A percentile compares a stretch with the other conserved stretches of the same genome.
phyloP scores from a whole-genome alignment of 1,140 invertebrate genomes.

The Zelostemma sp. region DNA sequence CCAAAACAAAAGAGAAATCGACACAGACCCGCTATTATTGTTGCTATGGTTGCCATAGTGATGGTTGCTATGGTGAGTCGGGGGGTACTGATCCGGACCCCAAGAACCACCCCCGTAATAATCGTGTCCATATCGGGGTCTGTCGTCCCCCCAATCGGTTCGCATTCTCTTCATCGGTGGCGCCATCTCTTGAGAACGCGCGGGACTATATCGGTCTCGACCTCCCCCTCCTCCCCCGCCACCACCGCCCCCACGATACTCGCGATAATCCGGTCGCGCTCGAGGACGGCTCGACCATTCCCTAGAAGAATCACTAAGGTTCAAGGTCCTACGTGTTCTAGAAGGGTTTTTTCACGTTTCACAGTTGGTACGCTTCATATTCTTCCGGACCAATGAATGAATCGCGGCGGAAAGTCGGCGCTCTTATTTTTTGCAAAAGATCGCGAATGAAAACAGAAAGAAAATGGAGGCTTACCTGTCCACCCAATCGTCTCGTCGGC shows the following conservation, averaged over 20 bases:
- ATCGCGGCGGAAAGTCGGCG: no score
- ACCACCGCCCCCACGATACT: conserved; percentile 74
- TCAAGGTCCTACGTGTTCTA: conserved; percentile 13
- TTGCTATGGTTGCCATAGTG: conserved; percentile 71
- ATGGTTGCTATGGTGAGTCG: conserved; percentile 70
- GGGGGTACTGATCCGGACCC: conserved; percentile 65
- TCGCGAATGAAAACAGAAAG: no score
- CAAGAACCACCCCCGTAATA: conserved; percentile 65
- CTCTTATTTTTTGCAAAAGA: no score
- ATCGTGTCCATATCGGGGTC: conserved; percentile 68
- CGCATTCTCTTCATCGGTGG: conserved; percentile 86
- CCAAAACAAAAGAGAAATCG: conserved; percentile 18
- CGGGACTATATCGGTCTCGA: conserved; percentile 80
- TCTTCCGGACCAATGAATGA: no score
- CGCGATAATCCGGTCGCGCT: conserved; percentile 77
- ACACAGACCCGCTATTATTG: conserved; percentile 65
- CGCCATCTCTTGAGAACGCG: conserved; percentile 78
- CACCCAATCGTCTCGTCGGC: conserved; percentile 82
- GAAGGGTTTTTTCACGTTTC: no score
- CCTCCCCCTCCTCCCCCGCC: conserved; percentile 70
- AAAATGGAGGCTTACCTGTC: conserved; percentile 79
- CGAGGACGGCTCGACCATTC: conserved; percentile 74
- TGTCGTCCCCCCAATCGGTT: conserved; percentile 80
- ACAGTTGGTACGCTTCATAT: no score
- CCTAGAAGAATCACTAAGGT: conserved; percentile 62